A percentile compares a stretch with the other conserved stretches of the same genome.
Evolutionary conservation across 2,888 invertebrate genomes (phyloP).

Genomic region (Amblyjoppa fuscipennis): DNA sequence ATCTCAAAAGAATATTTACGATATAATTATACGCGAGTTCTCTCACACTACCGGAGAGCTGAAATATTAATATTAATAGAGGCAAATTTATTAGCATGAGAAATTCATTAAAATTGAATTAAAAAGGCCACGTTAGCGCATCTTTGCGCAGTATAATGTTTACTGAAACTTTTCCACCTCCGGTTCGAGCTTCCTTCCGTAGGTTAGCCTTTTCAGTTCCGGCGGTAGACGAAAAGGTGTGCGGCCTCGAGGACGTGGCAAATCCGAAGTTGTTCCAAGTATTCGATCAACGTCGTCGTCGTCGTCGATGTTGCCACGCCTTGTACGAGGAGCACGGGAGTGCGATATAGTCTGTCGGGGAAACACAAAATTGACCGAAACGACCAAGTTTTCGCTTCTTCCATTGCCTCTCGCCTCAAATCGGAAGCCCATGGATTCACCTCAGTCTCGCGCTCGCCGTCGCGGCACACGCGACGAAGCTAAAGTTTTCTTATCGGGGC

Average conservation of each 20-base stretch:
- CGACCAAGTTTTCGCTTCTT: conserved; percentile 59
- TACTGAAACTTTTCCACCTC: not conserved
- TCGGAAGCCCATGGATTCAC: conserved; percentile 55
- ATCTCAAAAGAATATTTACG: conserved; percentile 57
- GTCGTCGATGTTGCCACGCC: not conserved
- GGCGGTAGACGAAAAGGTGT: not conserved
- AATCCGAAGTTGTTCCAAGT: conserved; percentile 34
- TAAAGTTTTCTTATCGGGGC: conserved; percentile 67
- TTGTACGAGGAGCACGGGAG: not conserved
- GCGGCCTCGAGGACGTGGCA: not conserved
- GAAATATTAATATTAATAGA: conserved; percentile 50
- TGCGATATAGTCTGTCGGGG: not conserved
- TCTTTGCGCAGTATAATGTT: not conserved
- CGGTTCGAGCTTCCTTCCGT: not conserved
- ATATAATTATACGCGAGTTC: conserved; percentile 38
- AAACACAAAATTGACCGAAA: conserved; percentile 57
- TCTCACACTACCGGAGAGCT: not conserved
- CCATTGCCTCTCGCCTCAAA: conserved; percentile 26
- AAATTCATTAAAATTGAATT: conserved; percentile 30
- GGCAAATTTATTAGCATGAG: conserved; percentile 41
- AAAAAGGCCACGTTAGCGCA: not conserved
- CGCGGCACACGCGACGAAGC: conserved; percentile 31
- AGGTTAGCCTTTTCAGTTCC: not conserved
- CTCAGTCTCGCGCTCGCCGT: conserved; percentile 18
- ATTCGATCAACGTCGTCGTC: conserved; percentile 8